Conservation (phyloP, 92 coral and sea anemone species). For the Galaxea fascicularis region DNA sequence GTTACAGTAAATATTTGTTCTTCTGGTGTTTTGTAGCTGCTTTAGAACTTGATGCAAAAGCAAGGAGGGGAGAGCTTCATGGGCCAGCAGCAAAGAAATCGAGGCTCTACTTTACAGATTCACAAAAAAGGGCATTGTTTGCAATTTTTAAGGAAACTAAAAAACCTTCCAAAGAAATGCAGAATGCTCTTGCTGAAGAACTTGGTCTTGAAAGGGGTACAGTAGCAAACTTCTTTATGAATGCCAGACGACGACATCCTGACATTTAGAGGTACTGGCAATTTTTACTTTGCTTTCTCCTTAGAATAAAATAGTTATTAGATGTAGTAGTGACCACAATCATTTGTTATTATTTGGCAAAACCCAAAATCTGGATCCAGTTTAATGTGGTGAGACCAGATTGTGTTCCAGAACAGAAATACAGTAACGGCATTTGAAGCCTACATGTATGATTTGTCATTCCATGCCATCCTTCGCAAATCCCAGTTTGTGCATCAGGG, state of each 20-base stretch:
- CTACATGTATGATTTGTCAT: too few relatives aligned
- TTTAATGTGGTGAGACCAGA: too few relatives aligned
- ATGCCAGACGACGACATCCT: conserved; percentile 88
- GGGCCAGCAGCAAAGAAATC: conserved; percentile 68
- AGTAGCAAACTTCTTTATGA: conserved; percentile 92
- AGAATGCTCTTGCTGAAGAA: conserved; percentile 89
- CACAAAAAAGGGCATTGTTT: conserved; percentile 87
- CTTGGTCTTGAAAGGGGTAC: conserved; percentile 82
- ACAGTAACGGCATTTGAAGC: too few relatives aligned
- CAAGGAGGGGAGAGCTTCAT: conserved; percentile 49
- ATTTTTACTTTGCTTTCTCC: not conserved
- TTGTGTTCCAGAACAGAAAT: too few relatives aligned
- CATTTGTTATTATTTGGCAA: not conserved
- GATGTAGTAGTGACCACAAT: too few relatives aligned
- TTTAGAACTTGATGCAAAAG: conserved; percentile 75
- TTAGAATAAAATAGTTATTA: not conserved
- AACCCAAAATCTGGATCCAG: too few relatives aligned
- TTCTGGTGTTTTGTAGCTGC: conserved; percentile 59
- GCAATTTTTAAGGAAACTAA: conserved; percentile 92
- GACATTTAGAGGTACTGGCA: conserved; percentile 42
- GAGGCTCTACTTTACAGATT: conserved; percentile 82
- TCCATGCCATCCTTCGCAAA: too few relatives aligned
- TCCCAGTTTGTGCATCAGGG: too few relatives aligned
- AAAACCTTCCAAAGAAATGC: conserved; percentile 90
- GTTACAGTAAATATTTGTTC: too few relatives aligned